A percentile compares a stretch with the other conserved stretches of the same genome.
Evolutionary conservation across 2,797 vertebrate species (phyloP).

Genomic region (Aselliscus stoliczkanus): DNA sequence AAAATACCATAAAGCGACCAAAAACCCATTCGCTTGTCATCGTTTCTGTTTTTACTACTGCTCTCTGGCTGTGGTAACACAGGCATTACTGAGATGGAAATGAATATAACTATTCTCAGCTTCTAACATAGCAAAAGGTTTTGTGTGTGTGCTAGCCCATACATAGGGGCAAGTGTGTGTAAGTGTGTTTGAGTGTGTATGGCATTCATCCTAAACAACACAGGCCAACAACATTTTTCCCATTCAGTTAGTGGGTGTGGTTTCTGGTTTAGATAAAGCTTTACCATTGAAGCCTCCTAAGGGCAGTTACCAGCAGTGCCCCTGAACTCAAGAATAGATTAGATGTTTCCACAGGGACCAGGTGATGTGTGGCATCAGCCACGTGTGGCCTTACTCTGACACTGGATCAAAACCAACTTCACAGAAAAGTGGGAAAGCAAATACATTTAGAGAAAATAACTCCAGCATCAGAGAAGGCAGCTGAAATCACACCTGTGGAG

Average conservation of each 20-base stretch:
- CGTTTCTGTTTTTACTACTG: neutral
- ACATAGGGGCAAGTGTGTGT: neutral
- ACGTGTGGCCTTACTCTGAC: neutral
- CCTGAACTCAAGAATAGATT: neutral
- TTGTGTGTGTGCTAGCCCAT: rapidly evolving
- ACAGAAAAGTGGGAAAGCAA: neutral
- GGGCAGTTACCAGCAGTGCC: neutral
- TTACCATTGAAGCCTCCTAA: neutral
- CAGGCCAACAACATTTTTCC: neutral
- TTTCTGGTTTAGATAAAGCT: neutral
- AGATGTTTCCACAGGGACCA: neutral
- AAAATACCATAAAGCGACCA: neutral
- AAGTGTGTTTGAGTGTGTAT: neutral
- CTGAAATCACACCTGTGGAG: neutral
- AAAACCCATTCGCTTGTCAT: neutral
- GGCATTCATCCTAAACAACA: neutral
- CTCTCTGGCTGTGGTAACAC: neutral
- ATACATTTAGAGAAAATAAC: neutral
- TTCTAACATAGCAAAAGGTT: neutral
- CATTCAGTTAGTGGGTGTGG: neutral
- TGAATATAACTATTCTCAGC: neutral
- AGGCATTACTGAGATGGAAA: neutral
- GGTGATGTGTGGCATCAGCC: neutral
- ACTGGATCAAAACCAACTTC: neutral
- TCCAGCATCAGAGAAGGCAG: neutral